These are phyloP conservation scores for Hydrochoerus hydrochaeris DNA, from an alignment of 2,113 vertebrate species.

Conservation along the genomic window DNA sequence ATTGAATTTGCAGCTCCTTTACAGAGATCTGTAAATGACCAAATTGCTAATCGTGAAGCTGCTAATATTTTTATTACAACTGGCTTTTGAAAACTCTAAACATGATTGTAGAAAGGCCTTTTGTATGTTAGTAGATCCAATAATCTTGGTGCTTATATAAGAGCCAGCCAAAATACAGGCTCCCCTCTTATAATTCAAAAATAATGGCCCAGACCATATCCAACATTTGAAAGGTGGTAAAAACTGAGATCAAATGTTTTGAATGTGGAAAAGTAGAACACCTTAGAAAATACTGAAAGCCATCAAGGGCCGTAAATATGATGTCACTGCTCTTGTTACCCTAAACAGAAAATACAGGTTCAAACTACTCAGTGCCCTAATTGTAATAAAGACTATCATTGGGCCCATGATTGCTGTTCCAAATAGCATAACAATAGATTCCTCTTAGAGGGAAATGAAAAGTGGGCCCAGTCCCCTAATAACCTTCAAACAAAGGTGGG, in stretches of 20 bases:
- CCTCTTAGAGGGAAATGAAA: neutral
- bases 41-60: neutral
- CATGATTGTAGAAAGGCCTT: neutral
- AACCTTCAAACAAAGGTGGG: neutral
- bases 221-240: neutral
- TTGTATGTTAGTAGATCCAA: neutral
- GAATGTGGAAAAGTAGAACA: neutral
- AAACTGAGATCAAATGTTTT: neutral
- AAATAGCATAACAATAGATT: neutral
- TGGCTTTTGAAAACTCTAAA: neutral
- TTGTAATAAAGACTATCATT: neutral
- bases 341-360: too few species aligned
- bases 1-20: neutral
- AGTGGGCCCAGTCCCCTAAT: neutral
- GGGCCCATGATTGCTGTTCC: neutral
- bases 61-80: neutral
- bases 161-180: neutral
- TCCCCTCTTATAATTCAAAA: neutral
- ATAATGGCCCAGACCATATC: neutral
- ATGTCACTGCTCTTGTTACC: neutral
- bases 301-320: neutral
- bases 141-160: neutral
- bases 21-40: neutral
- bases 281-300: neutral
- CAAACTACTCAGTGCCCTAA: neutral